Base-by-base conservation (phyloP, 2,888 invertebrate genomes). In the Hydropsyche betteni region DNA sequence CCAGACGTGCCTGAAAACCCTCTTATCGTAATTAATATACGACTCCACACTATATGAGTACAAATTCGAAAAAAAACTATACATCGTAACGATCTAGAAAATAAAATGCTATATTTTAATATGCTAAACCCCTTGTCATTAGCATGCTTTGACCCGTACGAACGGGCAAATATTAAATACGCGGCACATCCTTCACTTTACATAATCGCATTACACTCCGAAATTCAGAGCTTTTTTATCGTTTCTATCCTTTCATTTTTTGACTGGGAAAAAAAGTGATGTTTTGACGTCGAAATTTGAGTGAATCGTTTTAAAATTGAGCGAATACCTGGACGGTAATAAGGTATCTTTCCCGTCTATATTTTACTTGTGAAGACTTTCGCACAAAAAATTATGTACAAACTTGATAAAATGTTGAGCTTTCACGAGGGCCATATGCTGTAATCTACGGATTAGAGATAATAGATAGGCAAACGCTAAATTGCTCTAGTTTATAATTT, bases 11-110 rank as follows among this genome's bases (percentile, higher is more conserved):
- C 36, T 50, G 70, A 53, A 70, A 70, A 53, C 10, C 52, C 70
- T 70, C 53, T 70, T 70, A 70, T 70, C 52, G 53, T 70, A 70
- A 70, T 70, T 70, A 70, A 70, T 70, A 70, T 70, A 36, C 36
- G 36, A 34, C 34, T 64, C 33, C 68, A 50, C 55, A n/a, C 51
- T 16, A 51, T 50, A 1, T 10, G 8, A 34, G 12, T 36, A 64
- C 64, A 12, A 16, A 16, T 10, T 33, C n/a, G 16, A 14, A 64
- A 36, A 24, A 61, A 36, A 36, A 34, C 64, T 34, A 12, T 64
- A 33, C 12, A 64, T 5, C 12, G 34, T 12, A 36, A 34, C 24
- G 58, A 58, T 24, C 24, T 58, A 5, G 24, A 58, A 58, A 64
- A 36, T 12, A 64, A 64, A 64, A 10, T 64, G 36, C 34, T 33